Evolutionary conservation across 2,888 invertebrate species (phyloP).

Genomic region (Andrena camellia): DNA sequence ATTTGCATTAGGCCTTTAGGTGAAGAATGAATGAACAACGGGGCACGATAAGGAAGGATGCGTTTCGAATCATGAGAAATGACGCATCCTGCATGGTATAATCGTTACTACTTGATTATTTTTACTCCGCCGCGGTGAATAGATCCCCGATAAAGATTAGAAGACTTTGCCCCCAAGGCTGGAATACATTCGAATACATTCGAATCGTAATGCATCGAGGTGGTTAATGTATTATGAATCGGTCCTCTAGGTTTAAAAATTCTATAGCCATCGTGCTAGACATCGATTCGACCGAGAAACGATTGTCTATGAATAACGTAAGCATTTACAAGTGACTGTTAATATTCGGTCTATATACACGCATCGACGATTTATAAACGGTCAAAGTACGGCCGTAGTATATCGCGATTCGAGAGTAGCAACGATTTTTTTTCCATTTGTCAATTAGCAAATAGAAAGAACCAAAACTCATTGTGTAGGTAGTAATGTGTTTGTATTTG

Average conservation of each 20-base stretch:
- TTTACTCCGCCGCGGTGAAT: slow-evolving; percentile 14
- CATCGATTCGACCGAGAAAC: neutral
- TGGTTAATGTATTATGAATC: slow-evolving; percentile 14
- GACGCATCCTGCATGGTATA: neutral
- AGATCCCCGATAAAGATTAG: slow-evolving; percentile 30
- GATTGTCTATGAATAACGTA: neutral
- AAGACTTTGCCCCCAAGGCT: slow-evolving; percentile 13
- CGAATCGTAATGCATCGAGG: neutral
- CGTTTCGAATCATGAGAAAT: neutral
- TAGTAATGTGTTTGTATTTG: slow-evolving; percentile 10
- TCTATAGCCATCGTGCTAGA: neutral
- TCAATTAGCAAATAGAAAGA: neutral
- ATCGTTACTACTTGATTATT: neutral
- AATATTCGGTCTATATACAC: neutral
- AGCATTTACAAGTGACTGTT: neutral
- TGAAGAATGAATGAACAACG: neutral
- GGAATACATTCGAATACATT: slow-evolving; percentile 44
- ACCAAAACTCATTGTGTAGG: neutral
- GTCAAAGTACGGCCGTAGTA: neutral
- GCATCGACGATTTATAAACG: neutral
- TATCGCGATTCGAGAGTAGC: neutral
- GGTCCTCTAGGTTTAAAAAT: neutral
- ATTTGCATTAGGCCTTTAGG: neutral
- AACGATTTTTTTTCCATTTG: neutral
- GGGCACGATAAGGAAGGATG: neutral